phyloP scores from a whole-genome alignment of 2,113 vertebrate genomes.

The Syngnathoides biaculeatus region DNA sequence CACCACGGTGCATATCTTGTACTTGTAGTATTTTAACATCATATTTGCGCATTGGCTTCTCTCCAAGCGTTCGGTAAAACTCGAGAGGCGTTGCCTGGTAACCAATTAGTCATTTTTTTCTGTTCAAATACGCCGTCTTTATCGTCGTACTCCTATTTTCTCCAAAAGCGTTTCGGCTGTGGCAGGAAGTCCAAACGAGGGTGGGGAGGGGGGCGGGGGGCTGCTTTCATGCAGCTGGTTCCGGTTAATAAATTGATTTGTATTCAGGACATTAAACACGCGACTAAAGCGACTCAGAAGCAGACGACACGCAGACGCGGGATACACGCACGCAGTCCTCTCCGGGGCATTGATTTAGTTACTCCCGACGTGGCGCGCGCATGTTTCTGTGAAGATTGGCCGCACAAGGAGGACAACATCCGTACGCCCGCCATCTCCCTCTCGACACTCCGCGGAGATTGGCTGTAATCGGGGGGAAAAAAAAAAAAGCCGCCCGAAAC shows the following conservation, averaged over 20 bases:
- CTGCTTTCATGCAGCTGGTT: slow-evolving; percentile 17
- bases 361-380: neutral
- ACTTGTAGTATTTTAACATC: neutral
- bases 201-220: slow-evolving; percentile 3
- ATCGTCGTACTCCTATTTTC: neutral
- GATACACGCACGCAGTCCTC: neutral
- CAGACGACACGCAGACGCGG: neutral
- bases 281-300: neutral
- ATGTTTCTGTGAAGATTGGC: slow-evolving; percentile 1
- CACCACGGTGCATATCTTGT: neutral
- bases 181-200: slow-evolving; percentile 12
- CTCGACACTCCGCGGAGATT: neutral
- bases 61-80: neutral
- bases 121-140: neutral
- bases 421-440: neutral
- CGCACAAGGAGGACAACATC: slow-evolving; percentile 1
- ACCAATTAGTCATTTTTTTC: neutral
- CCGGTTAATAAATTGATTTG: slow-evolving; percentile 2
- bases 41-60: neutral
- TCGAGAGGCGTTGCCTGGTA: neutral
- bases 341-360: neutral
- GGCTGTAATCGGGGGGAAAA: slow-evolving; percentile 12
- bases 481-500: slow-evolving; percentile 6
- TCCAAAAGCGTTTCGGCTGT: slow-evolving; percentile 16
- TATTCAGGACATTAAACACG: neutral